Base-by-base conservation (phyloP, 2,888 invertebrate species). In the Clistopyga incitator region DNA sequence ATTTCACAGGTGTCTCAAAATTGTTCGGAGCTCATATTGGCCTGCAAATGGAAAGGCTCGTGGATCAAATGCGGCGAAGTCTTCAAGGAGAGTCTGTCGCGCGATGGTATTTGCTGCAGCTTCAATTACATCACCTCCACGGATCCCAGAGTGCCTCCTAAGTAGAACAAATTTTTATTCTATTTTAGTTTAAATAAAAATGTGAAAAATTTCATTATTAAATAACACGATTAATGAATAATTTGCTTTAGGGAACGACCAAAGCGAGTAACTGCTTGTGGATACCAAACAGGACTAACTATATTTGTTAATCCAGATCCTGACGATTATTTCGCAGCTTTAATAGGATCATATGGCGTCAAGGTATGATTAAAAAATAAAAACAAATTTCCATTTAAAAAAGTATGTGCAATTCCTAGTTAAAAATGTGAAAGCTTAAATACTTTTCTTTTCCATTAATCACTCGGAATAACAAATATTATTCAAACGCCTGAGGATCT, bases 251-350 rank as follows among this genome's bases (percentile, higher is more conserved):
- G 86, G 13, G 18, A 91, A 25, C 91, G 90, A 2, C 96, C 96
- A 0, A 94, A 95, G 75, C 94, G 95, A 1, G 95, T 96, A 0
- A 95, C 96, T 0, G 95, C 96, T 0, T 96, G 96, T 88, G 96
- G 96, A 0, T 95, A 95, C 89, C 95, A 95, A 87, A 96, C 96
- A 0, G 96, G 96, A 0, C 93, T 96, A 0, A 95, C 95, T 0
- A 94, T 95, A 0, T 88, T 96, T 2, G 86, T 96, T 0, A 94
- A 95, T 86, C 94, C 95, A 0, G 90, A 95, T 54, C 92, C 94
- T 0, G 91, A 94, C 0, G 96, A 97, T 89, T 96, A 96, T 90
- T 95, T 95, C 88, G 95, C 95, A 65, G 94, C 95, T 0, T 91
- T 94, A 8, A 92, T 95, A 1, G 95, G 95, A 6, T 95, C 96